A percentile compares a stretch with the other conserved stretches of the same genome.
Evolutionary conservation across 2,113 vertebrate genomes (phyloP).

Genomic region (Lagenorhynchus albirostris): DNA sequence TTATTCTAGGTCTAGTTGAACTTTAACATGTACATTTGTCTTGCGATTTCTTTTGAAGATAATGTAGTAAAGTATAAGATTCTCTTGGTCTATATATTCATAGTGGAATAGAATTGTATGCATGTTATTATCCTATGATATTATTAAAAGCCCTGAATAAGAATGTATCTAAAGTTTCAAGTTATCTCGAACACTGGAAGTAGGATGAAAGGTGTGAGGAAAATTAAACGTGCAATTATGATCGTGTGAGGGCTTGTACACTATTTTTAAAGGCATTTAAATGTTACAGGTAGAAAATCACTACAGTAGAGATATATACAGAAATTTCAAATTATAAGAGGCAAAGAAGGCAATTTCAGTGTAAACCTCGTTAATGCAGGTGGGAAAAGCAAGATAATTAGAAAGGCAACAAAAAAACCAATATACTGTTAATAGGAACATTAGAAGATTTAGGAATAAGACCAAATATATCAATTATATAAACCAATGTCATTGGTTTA

Average conservation of each 20-base stretch:
- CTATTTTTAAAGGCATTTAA: not conserved
- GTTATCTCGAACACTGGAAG: not conserved
- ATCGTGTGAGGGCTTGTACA: not conserved
- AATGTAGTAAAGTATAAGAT: not conserved
- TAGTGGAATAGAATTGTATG: not conserved
- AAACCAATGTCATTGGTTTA: not conserved
- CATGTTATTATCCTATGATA: not conserved
- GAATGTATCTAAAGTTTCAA: not conserved
- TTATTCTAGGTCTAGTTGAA: not conserved
- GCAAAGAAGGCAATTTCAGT: not conserved
- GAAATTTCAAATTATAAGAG: not conserved
- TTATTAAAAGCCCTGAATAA: not conserved
- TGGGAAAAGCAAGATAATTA: not conserved
- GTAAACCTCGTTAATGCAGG: not conserved
- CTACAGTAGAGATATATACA: not conserved
- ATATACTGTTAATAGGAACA: not conserved
- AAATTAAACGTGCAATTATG: not conserved
- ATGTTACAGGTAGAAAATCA: not conserved
- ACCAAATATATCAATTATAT: not conserved
- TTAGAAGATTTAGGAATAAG: not conserved
- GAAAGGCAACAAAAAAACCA: not conserved
- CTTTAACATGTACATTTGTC: not conserved
- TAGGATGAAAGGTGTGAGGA: rapidly evolving
- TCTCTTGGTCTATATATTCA: not conserved
- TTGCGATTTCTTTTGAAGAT: not conserved